Evolutionary conservation across 2,113 vertebrate genomes (phyloP), one percentile per base, ranked within the genome.

Genomic region (Silurus asotus): DNA sequence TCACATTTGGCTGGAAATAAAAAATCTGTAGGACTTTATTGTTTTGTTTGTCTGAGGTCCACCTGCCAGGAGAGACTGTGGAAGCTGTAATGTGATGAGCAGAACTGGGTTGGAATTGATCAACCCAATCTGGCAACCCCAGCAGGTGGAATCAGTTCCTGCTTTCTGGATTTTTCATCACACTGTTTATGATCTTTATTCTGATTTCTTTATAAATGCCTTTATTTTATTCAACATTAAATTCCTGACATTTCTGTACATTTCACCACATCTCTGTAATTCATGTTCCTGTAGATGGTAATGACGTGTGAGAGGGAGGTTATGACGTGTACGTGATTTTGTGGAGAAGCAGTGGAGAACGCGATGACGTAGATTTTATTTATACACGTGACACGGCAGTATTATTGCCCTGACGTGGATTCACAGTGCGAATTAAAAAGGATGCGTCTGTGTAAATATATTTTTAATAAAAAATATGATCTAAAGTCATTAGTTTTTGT

Each of bases 291-390:
- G 49, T 13, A n/a, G 10, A 55, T 17, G 6, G 11, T 76, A 14
- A 53, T 77, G 23, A 77, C 13, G 49, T n/a, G 48, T 51, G 19
- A 3, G 51, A 37, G 37, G 37, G 37, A 37, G 37, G 37, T 37
- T 55, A 25, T 77, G 74, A 77, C 23, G 3, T 77, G 51, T 55
- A 1, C 4, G 51, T 55, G 74, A 77, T 9, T 45, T 51, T 10
- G 48, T 4, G 19, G 48, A 10, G 74, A 15, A 55, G 49, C 49
- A 8, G 49, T 75, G 6, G 72, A 53, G 9, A n/a, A 55, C 2
- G 49, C 17, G 23, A 55, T 76, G 74, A 77, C 51, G 51, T 77
- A 55, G 74, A 56, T 56, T 77, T 25, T 77, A 77, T 77, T 77
- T 77, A 14, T 77, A 77, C 51, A 55, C 45, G 11, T 28, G n/a